A percentile compares a stretch with the other conserved stretches of the same genome.
Conservation (phyloP, 37 sponge, comb jelly and placozoan genomes). For the Cladorhizidae sp. region DNA sequence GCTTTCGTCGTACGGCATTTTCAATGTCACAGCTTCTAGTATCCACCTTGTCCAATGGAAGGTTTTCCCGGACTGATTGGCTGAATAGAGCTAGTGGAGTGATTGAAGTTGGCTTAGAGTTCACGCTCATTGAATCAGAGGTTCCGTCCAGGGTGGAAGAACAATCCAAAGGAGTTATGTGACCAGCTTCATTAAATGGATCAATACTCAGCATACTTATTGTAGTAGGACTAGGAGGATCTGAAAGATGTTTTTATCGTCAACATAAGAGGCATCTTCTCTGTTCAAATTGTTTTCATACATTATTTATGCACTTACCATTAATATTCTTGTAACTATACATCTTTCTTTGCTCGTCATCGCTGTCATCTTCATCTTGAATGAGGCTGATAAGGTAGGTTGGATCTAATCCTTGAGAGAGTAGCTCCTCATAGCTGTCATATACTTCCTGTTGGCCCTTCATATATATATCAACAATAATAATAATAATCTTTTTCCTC, state of each 20-base stretch:
- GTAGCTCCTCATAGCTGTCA: constrained; percentile 17
- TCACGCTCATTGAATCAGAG: neutral
- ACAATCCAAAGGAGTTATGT: constrained; percentile 1
- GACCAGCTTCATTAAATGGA: neutral
- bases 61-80: neutral
- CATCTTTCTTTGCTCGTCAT: constrained; percentile 21
- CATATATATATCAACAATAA: too few relatives aligned
- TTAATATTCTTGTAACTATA: neutral
- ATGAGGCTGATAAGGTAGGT: constrained; percentile 15
- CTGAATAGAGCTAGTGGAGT: constrained; percentile 16
- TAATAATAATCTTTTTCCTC: too few relatives aligned
- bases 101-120: neutral
- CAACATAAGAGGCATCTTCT: too few relatives aligned
- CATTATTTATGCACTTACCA: neutral
- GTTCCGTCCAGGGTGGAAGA: neutral
- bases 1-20: too few relatives aligned
- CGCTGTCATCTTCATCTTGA: constrained; percentile 6
- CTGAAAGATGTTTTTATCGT: too few relatives aligned
- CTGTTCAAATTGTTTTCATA: neutral
- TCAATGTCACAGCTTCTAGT: too few relatives aligned
- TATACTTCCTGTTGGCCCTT: constrained; percentile 25
- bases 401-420: constrained; percentile 25
- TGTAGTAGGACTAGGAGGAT: constrained; percentile 7
- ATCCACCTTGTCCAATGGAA: too few relatives aligned
- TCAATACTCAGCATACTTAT: constrained; percentile 4